Conservation (phyloP, 2,113 vertebrate genomes). For the Lamprotornis superbus region DNA sequence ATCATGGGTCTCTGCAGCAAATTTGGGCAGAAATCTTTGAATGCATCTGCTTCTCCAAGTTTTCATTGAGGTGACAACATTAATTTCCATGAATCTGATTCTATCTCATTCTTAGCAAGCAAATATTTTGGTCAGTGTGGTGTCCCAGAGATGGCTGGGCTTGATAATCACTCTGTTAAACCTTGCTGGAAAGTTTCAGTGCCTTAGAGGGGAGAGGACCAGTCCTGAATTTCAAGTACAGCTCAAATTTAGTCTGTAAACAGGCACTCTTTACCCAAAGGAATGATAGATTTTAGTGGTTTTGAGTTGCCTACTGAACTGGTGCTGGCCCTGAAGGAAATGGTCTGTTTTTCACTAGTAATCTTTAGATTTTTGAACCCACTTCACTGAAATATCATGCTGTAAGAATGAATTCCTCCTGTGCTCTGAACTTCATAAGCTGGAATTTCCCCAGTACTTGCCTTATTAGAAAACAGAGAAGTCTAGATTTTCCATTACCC, state of each 20-base stretch:
- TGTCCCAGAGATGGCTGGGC: conserved; percentile 23
- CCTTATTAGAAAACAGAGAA: conserved; percentile 3
- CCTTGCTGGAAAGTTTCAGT: neutral
- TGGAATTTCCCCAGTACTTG: conserved; percentile 44
- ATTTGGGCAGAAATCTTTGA: conserved; percentile 19
- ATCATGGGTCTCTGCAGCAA: neutral
- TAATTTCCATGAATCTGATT: conserved; percentile 44
- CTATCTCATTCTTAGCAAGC: conserved; percentile 18
- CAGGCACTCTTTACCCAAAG: neutral
- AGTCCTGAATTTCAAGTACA: neutral
- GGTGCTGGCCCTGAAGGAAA: neutral
- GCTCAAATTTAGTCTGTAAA: neutral
- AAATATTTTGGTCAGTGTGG: conserved; percentile 9
- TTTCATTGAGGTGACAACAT: conserved; percentile 36
- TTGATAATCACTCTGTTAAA: neutral
- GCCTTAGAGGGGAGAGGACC: neutral
- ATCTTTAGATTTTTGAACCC: conserved; percentile 7
- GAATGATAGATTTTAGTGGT: neutral
- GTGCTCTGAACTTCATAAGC: conserved; percentile 20
- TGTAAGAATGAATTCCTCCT: conserved; percentile 40
- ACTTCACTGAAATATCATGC: neutral
- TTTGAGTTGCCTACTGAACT: neutral
- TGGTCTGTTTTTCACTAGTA: neutral
- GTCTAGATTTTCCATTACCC: conserved; percentile 38
- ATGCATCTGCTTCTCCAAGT: neutral